Evolutionary conservation across 2,888 invertebrate species (phyloP).

Genomic region (Parasteatoda lunata): DNA sequence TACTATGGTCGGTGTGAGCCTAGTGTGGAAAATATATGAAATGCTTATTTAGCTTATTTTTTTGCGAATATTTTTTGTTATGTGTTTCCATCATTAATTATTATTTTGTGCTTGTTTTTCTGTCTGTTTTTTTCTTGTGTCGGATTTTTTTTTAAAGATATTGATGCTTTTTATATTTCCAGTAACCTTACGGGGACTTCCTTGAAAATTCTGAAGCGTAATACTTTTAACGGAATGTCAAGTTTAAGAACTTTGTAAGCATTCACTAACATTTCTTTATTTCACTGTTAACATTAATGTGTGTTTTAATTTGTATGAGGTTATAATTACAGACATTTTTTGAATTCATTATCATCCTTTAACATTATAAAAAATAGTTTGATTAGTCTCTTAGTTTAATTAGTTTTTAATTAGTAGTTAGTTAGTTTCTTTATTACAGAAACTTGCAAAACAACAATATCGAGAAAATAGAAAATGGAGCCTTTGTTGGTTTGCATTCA

Average conservation of each 20-base stretch:
- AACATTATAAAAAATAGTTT: neutral
- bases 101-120: no score
- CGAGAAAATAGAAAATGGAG: constrained; percentile 69
- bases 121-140: no score
- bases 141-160: no score
- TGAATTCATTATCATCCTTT: neutral
- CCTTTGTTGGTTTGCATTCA: constrained; percentile 69
- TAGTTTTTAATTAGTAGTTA: constrained; percentile 5
- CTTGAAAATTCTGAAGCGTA: neutral
- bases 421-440: constrained; percentile 39
- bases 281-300: neutral
- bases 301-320: neutral
- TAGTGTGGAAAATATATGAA: no score
- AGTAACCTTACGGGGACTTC: constrained; percentile 4
- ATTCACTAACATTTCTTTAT: neutral
- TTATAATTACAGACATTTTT: neutral
- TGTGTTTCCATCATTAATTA: no score
- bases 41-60: no score
- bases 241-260: neutral
- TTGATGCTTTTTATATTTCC: neutral
- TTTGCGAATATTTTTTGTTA: no score
- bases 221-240: neutral
- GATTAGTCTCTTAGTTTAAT: neutral
- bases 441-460: constrained; percentile 69
- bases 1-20: no score